Conservation (phyloP, 2,888 invertebrate genomes). For the Tetheella fluctuosa region DNA sequence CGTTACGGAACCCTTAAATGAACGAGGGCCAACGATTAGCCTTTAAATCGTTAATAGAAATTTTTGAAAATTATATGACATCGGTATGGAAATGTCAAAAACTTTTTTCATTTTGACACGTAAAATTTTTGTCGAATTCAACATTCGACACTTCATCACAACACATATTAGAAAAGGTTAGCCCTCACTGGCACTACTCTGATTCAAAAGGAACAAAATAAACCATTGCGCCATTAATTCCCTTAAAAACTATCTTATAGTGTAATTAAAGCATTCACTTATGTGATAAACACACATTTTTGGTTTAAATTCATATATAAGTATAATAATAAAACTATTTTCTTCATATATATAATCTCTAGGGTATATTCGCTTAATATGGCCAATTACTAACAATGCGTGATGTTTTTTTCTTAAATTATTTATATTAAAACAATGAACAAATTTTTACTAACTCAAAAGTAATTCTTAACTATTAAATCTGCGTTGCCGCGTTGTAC, state of each 20-base stretch:
- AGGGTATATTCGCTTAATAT: slow-evolving; percentile 44
- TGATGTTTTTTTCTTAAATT: not conserved
- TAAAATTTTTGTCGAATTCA: slow-evolving; percentile 20
- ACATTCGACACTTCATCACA: slow-evolving; percentile 20
- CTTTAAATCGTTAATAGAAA: not conserved
- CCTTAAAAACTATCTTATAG: slow-evolving; percentile 74
- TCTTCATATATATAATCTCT: slow-evolving; percentile 32
- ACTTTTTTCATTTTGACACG: not conserved
- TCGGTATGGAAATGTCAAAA: not conserved
- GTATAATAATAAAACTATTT: slow-evolving; percentile 36
- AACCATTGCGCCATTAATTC: slow-evolving; percentile 34
- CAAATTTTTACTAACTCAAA: not conserved
- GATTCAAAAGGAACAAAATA: slow-evolving; percentile 46
- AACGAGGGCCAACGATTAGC: not conserved
- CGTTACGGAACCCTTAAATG: not conserved
- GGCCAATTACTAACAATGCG: slow-evolving; percentile 44
- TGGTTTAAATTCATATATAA: slow-evolving; percentile 25
- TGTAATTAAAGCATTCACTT: slow-evolving; percentile 81
- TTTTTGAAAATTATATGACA: no score
- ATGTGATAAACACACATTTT: slow-evolving; percentile 66
- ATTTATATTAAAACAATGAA: slow-evolving; percentile 20
- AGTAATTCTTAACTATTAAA: slow-evolving; percentile 4
- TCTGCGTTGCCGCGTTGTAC: not conserved
- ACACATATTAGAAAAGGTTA: not conserved
- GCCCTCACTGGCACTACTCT: slow-evolving; percentile 60